These are phyloP conservation scores for Drosophila meridionalis DNA, from an alignment of 2,888 invertebrate species.

Conservation along the genomic window DNA sequence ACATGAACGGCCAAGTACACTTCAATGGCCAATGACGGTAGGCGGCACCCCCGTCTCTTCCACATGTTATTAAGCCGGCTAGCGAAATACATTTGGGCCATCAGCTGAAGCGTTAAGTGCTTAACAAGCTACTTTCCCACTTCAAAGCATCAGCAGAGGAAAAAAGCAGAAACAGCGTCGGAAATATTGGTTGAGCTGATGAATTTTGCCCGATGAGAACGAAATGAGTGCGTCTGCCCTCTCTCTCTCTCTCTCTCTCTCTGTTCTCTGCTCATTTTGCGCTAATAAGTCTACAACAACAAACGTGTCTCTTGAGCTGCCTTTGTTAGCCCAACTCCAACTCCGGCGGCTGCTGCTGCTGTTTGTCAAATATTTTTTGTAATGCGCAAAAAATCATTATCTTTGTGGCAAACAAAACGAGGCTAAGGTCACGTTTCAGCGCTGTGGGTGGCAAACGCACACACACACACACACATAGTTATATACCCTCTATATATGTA, in stretches of 20 bases:
- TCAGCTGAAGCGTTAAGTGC: constrained; percentile 68
- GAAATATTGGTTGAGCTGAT: constrained; percentile 36
- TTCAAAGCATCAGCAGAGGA: constrained; percentile 56
- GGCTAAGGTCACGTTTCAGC: constrained; percentile 79
- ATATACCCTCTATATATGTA: not conserved
- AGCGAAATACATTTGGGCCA: constrained; percentile 49
- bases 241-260: no score
- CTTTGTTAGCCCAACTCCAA: not conserved
- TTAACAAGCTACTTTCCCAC: constrained; percentile 78
- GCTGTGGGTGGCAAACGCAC: constrained; percentile 71
- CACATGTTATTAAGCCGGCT: not conserved
- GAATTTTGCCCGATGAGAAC: constrained; percentile 44
- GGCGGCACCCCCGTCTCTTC: not conserved
- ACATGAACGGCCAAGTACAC: constrained; percentile 37
- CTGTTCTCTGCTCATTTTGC: constrained; percentile 62
- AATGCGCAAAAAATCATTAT: constrained; percentile 66
- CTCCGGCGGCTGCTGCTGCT: not conserved
- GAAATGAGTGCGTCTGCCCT: constrained; percentile 36
- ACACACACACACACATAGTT: not conserved
- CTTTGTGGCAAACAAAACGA: constrained; percentile 47
- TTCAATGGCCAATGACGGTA: constrained; percentile 54
- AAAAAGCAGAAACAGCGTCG: constrained; percentile 31
- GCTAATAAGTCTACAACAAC: constrained; percentile 64
- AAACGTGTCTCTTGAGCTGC: constrained; percentile 10
- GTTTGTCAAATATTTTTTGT: not conserved